Evolutionary conservation across 2,888 invertebrate species (phyloP).

Genomic region (Drosophila fulvimacula): DNA sequence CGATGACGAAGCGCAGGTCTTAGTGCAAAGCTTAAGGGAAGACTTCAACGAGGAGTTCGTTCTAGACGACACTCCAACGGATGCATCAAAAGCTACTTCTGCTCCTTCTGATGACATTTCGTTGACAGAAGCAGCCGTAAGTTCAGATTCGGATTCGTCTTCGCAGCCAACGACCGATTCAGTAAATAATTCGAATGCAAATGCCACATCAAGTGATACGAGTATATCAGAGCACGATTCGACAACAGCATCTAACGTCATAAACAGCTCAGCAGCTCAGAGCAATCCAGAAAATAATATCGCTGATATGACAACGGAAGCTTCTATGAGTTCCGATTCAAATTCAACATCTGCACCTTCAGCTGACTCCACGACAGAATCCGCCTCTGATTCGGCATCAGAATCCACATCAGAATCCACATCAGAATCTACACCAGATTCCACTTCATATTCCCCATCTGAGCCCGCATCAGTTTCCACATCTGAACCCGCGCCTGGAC

Average conservation of each 20-base stretch:
- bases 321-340: neutral
- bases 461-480: neutral
- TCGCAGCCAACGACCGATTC: no score
- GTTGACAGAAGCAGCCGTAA: slow-evolving; percentile 1
- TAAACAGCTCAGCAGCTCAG: neutral
- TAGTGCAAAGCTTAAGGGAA: neutral
- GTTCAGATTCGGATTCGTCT: neutral
- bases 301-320: neutral
- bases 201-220: neutral
- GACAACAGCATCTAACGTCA: neutral
- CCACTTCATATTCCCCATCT: neutral
- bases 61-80: neutral
- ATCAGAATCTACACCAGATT: neutral
- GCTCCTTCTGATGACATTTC: neutral
- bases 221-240: neutral
- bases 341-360: neutral
- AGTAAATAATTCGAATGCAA: neutral
- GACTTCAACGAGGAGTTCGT: neutral
- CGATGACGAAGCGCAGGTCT: no score
- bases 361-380: neutral
- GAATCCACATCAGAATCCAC: neutral
- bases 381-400: neutral
- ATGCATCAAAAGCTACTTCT: neutral
- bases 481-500: neutral
- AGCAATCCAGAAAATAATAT: neutral